Evolutionary conservation across 2,797 vertebrate species (phyloP), one percentile per base, ranked within the genome.

Genomic region (Gymnothorax javanicus): DNA sequence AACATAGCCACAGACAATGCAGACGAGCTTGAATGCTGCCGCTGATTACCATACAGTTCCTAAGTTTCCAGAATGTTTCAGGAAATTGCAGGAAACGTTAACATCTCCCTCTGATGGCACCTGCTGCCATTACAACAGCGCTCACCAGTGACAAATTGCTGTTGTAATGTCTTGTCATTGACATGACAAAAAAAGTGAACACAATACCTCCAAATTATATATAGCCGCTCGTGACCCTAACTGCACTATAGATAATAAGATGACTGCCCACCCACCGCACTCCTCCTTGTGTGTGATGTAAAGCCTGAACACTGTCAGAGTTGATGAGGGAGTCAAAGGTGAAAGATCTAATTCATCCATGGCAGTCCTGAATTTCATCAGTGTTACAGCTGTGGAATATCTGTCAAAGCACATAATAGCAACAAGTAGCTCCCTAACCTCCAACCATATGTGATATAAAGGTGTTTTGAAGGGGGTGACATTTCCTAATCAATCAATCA

Each of bases 391-490:
- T 33, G 82, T 27, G 17, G 43, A n/a, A 23, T 17, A 84, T 84
- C n/a, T 84, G 83, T 84, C 60, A 84, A 12, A 17, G 11, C 12
- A 58, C 82, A 60, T n/a, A 84, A 43, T 50, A 50, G 57, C 11
- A 62, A 50, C 12, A 27, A 6, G 57, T 23, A n/a, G 33, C 77
- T 20, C 50, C n/a, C 52, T 12, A 15, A 2, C 77, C 23, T 43
- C 57, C 77, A 82, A 60, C 86, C 86, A 67, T 23, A 59, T 58
- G 82, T 83, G 86, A 86, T 62, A 57, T 82, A 83, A 86, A 83
- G 86, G 86, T 83, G 43, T 86, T 86, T 50, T 82, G 77, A 86
- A 86, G 82, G 56, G 77, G 85, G 62, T 86, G 64, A 86, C 59
- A 75, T 67, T 59, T 86, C 58, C 58, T 81, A 60, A 52, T 5